Conservation (phyloP, 2,797 vertebrate genomes). For the Schizothorax lantsangensis region DNA sequence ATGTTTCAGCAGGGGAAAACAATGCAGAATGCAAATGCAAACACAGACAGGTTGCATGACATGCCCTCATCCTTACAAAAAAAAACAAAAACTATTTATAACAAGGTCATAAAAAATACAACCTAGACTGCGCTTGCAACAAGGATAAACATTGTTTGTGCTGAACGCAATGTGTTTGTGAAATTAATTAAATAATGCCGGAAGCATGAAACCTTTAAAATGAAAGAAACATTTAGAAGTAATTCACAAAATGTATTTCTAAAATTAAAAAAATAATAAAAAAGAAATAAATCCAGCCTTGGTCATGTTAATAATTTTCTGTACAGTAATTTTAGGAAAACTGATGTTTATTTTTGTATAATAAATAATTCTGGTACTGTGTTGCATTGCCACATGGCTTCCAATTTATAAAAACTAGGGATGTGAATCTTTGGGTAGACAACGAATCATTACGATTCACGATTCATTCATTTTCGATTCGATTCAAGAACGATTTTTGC, state of each 20-base stretch:
- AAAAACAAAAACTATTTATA: background rate
- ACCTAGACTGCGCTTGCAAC: background rate
- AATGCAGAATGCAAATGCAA: conserved; percentile 4
- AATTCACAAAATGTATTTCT: background rate
- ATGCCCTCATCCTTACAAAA: background rate
- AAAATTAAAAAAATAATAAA: no score
- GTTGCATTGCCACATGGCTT: background rate
- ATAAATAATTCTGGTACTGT: background rate
- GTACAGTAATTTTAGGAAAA: background rate
- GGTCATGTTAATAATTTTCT: background rate
- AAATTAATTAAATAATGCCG: background rate
- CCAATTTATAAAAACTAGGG: background rate
- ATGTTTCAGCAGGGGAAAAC: background rate
- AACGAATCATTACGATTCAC: no score
- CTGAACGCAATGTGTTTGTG: background rate
- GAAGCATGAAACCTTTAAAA: background rate
- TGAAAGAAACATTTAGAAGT: background rate
- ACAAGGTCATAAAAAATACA: background rate
- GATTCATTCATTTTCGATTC: no score
- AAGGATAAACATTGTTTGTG: background rate
- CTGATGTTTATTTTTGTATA: background rate
- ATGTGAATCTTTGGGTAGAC: no score
- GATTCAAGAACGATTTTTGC: no score
- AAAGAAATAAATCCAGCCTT: no score
- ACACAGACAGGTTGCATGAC: background rate